Evolutionary conservation across 2,113 vertebrate genomes (phyloP).

Genomic region (Zonotrichia leucophrys): DNA sequence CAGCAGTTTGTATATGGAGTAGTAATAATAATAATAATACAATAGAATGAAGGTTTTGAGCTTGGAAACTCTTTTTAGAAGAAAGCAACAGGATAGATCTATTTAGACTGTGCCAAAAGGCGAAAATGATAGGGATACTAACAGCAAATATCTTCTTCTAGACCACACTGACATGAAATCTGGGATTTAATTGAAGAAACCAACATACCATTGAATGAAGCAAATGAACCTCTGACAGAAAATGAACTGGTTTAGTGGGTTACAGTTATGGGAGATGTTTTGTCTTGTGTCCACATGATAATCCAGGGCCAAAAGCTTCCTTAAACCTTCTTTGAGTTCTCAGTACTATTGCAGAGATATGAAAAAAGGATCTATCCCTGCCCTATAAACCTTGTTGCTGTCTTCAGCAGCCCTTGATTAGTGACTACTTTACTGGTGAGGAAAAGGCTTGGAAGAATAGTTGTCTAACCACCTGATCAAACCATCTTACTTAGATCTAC

Average conservation of each 20-base stretch:
- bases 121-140: neutral
- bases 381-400: neutral
- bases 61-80: neutral
- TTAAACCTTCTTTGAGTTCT: neutral
- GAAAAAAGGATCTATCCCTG: neutral
- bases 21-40: neutral
- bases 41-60: neutral
- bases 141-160: neutral
- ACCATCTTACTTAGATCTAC: neutral
- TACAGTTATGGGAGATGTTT: neutral
- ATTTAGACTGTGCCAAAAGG: neutral
- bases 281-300: neutral
- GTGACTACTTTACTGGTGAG: neutral
- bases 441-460: neutral
- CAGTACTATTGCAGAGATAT: neutral
- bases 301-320: neutral
- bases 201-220: neutral
- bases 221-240: neutral
- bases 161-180: neutral
- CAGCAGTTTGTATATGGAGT: neutral
- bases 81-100: neutral
- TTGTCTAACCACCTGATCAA: neutral
- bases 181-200: neutral
- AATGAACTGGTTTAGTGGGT: neutral
- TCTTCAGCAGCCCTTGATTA: neutral